Evolutionary conservation across 1,140 invertebrate species (phyloP).

Genomic region (Manduca sexta): DNA sequence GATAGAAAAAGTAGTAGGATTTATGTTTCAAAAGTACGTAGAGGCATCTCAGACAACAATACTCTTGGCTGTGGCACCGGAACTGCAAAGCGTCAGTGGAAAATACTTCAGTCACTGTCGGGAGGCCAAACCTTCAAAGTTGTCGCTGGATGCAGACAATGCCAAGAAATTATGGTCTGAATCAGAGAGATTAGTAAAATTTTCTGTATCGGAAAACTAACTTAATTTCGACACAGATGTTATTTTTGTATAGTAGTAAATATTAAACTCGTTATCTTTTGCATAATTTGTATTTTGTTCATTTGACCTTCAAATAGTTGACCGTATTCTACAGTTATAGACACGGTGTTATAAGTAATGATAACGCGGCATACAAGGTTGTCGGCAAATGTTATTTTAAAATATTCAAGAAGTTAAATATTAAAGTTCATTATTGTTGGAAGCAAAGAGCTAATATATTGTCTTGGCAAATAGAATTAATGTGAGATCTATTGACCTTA

Average conservation of each 20-base stretch:
- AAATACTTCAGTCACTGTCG: slow-evolving; percentile 76
- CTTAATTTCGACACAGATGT: too few species aligned
- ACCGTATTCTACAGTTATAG: not conserved
- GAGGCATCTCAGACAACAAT: slow-evolving; percentile 77
- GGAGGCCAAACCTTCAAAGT: slow-evolving; percentile 43
- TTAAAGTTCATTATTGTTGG: too few species aligned
- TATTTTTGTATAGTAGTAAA: too few species aligned
- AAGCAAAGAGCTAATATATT: too few species aligned
- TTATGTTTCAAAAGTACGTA: slow-evolving; percentile 61
- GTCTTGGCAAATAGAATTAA: too few species aligned
- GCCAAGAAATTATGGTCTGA: slow-evolving; percentile 64
- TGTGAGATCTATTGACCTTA: too few species aligned
- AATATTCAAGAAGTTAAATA: too few species aligned
- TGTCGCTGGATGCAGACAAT: slow-evolving; percentile 51
- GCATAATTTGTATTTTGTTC: too few species aligned
- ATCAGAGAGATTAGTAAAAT: slow-evolving; percentile 64
- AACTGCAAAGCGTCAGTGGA: slow-evolving; percentile 72
- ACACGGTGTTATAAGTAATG: not conserved
- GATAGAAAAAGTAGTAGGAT: slow-evolving; percentile 38
- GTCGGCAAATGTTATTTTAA: too few species aligned
- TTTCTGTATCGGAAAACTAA: slow-evolving; percentile 13
- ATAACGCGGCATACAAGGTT: too few species aligned
- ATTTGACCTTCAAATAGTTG: not conserved
- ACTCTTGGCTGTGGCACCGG: slow-evolving; percentile 72
- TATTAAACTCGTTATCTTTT: too few species aligned